Conservation (phyloP, 1,140 invertebrate genomes). For the Eupeodes corollae region DNA sequence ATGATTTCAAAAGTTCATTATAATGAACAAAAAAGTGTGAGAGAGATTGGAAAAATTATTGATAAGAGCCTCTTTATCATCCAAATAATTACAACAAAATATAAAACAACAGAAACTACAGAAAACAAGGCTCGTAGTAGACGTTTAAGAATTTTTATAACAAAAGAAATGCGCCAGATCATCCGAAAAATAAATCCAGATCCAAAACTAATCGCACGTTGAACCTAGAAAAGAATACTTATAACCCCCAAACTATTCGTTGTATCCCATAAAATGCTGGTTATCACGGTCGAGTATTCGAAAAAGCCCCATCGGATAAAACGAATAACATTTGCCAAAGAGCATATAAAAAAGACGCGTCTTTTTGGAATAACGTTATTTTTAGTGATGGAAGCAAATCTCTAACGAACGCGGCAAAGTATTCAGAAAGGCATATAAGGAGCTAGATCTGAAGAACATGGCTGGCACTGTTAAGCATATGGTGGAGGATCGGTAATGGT, state of each 20-base stretch:
- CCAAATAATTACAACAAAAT: slow-evolving; percentile 4
- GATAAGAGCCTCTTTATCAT: background rate
- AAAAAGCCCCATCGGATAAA: slow-evolving; percentile 1
- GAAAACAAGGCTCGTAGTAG: slow-evolving; percentile 1
- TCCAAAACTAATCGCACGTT: background rate
- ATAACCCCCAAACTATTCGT: slow-evolving; percentile 4
- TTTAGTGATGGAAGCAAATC: slow-evolving; percentile 20
- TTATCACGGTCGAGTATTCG: slow-evolving; percentile 1
- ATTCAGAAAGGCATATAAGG: slow-evolving; percentile 9
- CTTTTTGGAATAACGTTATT: slow-evolving; percentile 12
- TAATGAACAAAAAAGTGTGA: background rate
- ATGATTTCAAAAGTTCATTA: no score
- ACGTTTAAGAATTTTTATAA: background rate
- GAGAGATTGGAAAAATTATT: slow-evolving; percentile 3
- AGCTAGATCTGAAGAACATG: slow-evolving; percentile 13
- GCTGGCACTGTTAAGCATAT: slow-evolving; percentile 33
- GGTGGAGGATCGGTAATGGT: no score
- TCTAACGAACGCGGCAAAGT: no score
- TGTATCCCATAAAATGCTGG: no score
- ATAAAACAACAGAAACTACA: slow-evolving; percentile 1
- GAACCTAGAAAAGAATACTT: background rate
- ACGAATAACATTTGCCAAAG: slow-evolving; percentile 10
- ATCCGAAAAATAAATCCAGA: background rate
- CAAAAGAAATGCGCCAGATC: slow-evolving; percentile 1
- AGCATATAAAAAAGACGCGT: slow-evolving; percentile 5